Percentiles rank a stretch among this genome's conserved stretches.
Conservation (phyloP, 2,797 vertebrate genomes). For the Eidolon dupreanum region DNA sequence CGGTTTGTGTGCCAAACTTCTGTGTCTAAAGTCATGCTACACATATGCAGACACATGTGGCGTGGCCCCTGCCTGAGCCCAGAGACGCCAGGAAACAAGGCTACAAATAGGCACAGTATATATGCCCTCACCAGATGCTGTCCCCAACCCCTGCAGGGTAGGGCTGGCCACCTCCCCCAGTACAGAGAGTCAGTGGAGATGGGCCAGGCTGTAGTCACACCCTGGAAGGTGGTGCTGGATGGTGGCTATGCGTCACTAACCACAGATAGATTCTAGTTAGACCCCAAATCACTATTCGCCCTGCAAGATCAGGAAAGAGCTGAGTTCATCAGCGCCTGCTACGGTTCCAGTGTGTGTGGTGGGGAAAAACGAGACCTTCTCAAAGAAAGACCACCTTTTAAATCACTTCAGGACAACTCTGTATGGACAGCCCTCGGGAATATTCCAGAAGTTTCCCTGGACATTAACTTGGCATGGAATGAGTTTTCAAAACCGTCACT, state of each 20-base stretch:
- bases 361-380: background rate
- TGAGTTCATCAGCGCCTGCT: accelerated
- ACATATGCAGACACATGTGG: accelerated
- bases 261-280: background rate
- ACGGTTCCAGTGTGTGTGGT: background rate
- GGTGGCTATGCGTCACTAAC: background rate
- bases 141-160: background rate
- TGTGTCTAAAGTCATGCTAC: accelerated
- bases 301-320: background rate
- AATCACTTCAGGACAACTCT: background rate
- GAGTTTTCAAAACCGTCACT: background rate
- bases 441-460: too few relatives aligned
- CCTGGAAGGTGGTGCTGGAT: background rate
- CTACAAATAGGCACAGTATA: accelerated
- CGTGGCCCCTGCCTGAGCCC: background rate
- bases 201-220: background rate
- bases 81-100: background rate
- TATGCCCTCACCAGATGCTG: accelerated
- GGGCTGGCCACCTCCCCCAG: background rate
- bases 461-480: background rate
- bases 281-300: too few relatives aligned
- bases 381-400: background rate
- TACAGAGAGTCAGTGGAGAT: accelerated
- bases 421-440: background rate
- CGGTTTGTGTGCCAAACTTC: background rate